phyloP scores from a whole-genome alignment of 2,797 vertebrate species.

The Sebastes elongatus region DNA sequence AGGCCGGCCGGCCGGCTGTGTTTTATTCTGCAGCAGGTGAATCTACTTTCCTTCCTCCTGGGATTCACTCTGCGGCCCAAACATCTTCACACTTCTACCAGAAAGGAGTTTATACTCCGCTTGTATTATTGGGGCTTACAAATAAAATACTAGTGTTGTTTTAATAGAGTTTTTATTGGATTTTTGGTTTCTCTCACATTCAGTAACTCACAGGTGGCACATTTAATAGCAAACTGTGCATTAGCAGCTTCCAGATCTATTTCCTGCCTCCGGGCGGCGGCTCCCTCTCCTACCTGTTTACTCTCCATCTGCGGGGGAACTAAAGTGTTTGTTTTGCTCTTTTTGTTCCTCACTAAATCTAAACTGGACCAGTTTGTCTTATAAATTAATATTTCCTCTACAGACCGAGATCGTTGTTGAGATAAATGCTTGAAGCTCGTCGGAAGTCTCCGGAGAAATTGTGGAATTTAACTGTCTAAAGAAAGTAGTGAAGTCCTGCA shows the following conservation, averaged over 20 bases:
- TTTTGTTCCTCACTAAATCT: conserved; percentile 25
- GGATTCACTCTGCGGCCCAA: conserved; percentile 27
- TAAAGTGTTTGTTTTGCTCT: conserved; percentile 49
- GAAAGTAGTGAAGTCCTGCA: conserved; percentile 3
- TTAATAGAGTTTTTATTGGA: conserved; percentile 67
- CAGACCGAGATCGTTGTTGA: neutral
- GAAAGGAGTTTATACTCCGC: conserved; percentile 20
- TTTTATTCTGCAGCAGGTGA: conserved; percentile 32
- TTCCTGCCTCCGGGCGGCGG: conserved; percentile 18
- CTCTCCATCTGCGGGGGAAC: conserved; percentile 1
- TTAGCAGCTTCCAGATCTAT: conserved; percentile 50
- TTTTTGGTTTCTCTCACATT: conserved; percentile 22
- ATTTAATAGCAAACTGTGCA: conserved; percentile 42
- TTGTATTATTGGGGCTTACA: conserved; percentile 40
- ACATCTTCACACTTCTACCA: conserved; percentile 11
- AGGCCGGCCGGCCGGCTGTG: neutral
- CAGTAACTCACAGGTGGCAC: conserved; percentile 55
- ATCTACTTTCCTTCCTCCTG: conserved; percentile 33
- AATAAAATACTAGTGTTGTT: conserved; percentile 41
- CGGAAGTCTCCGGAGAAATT: neutral
- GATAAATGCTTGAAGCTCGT: neutral
- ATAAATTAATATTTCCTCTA: conserved; percentile 36
- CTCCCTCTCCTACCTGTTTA: conserved; percentile 21
- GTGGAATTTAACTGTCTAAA: neutral
- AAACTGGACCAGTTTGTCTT: conserved; percentile 26